Evolutionary conservation across 1,140 invertebrate genomes (phyloP).

Genomic region (Caenorhabditis briggsae): DNA sequence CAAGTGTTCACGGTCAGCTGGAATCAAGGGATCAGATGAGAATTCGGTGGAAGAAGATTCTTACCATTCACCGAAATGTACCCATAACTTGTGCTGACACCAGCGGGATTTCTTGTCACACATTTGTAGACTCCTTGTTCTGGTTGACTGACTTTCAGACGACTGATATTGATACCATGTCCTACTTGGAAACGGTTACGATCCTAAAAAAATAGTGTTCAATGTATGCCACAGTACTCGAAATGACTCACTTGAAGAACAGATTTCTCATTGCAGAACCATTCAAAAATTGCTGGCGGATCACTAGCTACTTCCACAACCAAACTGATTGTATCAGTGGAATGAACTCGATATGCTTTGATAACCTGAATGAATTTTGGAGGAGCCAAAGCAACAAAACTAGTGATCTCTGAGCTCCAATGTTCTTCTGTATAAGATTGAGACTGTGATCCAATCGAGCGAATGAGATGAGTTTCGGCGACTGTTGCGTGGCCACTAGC

Average conservation of each 20-base stretch:
- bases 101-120: conserved; percentile 73
- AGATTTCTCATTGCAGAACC: conserved; percentile 73
- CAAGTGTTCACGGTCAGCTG: conserved; percentile 47
- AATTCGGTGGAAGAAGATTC: neutral
- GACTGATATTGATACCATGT: conserved; percentile 72
- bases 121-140: conserved; percentile 74
- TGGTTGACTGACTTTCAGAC: conserved; percentile 70
- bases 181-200: conserved; percentile 68
- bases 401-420: conserved; percentile 75
- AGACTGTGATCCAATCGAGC: conserved; percentile 70
- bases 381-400: conserved; percentile 71
- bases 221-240: conserved; percentile 4
- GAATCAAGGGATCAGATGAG: neutral
- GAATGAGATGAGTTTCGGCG: conserved; percentile 72
- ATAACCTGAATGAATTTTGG: conserved; percentile 76
- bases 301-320: conserved; percentile 76
- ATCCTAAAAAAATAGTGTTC: conserved; percentile 55
- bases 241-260: conserved; percentile 63
- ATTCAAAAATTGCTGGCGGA: conserved; percentile 73
- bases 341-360: conserved; percentile 74
- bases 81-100: conserved; percentile 75
- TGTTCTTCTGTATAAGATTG: conserved; percentile 74
- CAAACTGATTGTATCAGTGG: conserved; percentile 72
- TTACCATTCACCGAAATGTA: conserved; percentile 74
- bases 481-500: conserved; percentile 66